Percentiles rank a stretch among this genome's conserved stretches.
Evolutionary conservation across 2,888 invertebrate species (phyloP).

Genomic region (Synergus laeviventris): DNA sequence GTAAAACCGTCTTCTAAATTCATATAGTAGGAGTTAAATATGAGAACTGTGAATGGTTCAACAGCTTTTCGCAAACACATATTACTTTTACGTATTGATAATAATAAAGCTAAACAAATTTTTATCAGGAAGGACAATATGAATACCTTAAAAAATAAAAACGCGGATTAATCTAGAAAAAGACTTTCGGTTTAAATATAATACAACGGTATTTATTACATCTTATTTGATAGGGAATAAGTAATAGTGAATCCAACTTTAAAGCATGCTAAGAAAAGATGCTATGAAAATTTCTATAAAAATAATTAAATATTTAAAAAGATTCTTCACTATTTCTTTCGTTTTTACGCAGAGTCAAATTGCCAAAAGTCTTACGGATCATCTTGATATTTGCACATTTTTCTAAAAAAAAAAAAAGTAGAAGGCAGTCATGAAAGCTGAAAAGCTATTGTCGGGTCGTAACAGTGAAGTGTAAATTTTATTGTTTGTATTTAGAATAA

Average conservation of each 20-base stretch:
- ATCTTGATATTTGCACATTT: slow-evolving; percentile 50
- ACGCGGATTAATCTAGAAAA: slow-evolving; percentile 48
- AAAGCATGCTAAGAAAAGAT: slow-evolving; percentile 55
- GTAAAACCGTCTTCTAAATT: not conserved
- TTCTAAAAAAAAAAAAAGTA: not conserved
- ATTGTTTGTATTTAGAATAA: slow-evolving; percentile 13
- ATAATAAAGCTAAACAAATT: slow-evolving; percentile 1
- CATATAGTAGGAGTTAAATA: not conserved
- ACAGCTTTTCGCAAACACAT: not conserved
- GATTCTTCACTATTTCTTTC: slow-evolving; percentile 44
- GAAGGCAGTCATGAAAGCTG: slow-evolving; percentile 26
- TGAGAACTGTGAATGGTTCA: not conserved
- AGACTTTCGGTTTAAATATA: slow-evolving; percentile 44
- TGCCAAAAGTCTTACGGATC: slow-evolving; percentile 44
- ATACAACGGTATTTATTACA: slow-evolving; percentile 56
- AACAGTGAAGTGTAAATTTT: not conserved
- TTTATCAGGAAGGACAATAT: slow-evolving; percentile 16
- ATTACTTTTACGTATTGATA: not conserved
- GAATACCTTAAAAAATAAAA: slow-evolving; percentile 38
- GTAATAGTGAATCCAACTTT: slow-evolving; percentile 53
- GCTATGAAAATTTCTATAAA: slow-evolving; percentile 62
- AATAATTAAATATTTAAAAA: slow-evolving; percentile 63
- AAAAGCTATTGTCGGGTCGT: slow-evolving; percentile 45
- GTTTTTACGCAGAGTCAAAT: slow-evolving; percentile 57
- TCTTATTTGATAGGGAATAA: slow-evolving; percentile 44